Conservation (phyloP, 1,140 invertebrate species). For the Helicoverpa armigera region DNA sequence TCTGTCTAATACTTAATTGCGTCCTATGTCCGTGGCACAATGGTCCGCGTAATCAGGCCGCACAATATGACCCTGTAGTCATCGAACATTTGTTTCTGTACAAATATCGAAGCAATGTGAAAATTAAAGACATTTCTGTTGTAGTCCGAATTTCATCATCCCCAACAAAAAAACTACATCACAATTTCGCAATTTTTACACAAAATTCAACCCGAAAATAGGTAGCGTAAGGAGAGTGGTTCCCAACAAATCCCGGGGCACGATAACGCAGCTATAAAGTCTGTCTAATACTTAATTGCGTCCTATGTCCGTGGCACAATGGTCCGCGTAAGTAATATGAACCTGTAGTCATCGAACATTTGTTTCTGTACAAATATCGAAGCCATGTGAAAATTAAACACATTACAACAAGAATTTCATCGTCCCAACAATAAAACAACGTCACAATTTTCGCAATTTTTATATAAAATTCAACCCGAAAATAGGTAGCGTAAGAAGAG, state of each 20-base stretch:
- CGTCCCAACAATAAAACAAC: no score
- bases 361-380: no score
- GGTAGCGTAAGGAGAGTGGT: slow-evolving; percentile 33
- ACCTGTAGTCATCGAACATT: slow-evolving; percentile 60
- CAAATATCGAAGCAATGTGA: no score
- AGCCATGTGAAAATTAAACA: no score
- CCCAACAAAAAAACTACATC: no score
- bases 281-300: slow-evolving; percentile 79
- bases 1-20: slow-evolving; percentile 80
- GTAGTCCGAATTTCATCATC: no score
- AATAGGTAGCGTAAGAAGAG: slow-evolving; percentile 13
- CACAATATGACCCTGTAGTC: slow-evolving; percentile 63
- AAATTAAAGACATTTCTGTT: no score
- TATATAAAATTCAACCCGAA: slow-evolving; percentile 3
- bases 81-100: no score
- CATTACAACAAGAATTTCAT: no score
- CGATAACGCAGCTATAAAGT: slow-evolving; percentile 60
- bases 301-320: slow-evolving; percentile 74
- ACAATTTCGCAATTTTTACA: no score
- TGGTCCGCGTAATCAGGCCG: slow-evolving; percentile 73
- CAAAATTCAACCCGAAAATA: background rate
- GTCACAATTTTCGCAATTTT: no score
- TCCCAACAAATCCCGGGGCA: slow-evolving; percentile 43
- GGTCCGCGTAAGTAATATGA: slow-evolving; percentile 68
- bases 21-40: slow-evolving; percentile 73